Evolutionary conservation across 2,888 invertebrate genomes (phyloP), one percentile per base, ranked within the genome.

Genomic region (Euspilapteryx auroguttella): DNA sequence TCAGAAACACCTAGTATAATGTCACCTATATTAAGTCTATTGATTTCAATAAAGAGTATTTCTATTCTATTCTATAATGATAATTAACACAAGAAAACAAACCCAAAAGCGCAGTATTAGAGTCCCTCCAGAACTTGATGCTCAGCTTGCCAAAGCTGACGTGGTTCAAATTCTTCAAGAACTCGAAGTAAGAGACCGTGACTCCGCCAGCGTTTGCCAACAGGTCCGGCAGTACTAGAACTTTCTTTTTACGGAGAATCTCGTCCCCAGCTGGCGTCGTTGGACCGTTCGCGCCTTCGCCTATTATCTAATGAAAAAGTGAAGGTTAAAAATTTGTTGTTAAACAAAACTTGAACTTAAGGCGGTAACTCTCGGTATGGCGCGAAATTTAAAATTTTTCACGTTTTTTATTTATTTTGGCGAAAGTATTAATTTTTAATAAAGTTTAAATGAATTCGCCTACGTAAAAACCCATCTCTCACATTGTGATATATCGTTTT

Each of bases 271-370:
- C 87, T 24, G 92, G 90, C 2, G 91, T 92, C 7, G 85, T 87
- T n/a, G 94, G 94, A 1, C 93, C 94, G 63, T 94, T 94, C 28
- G 94, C 93, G 38, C 90, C 94, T 61, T 94, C 93, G 14, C 86
- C 89, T 45, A 94, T 82, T 31, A 93, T 82, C 88, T 89, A 38
- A 3, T n/a, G n/a, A n/a, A n/a, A n/a, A n/a, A n/a, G n/a, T n/a
- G n/a, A n/a, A n/a, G n/a, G n/a, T n/a, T n/a, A n/a, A n/a, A n/a
- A n/a, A n/a, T n/a, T n/a, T n/a, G n/a, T n/a, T n/a, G n/a, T n/a
- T n/a, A n/a, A n/a, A n/a, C n/a, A n/a, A n/a, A n/a, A n/a, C n/a
- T n/a, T n/a, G n/a, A n/a, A n/a, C n/a, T n/a, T n/a, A n/a, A n/a
- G n/a, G n/a, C n/a, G n/a, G n/a, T n/a, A n/a, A n/a, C n/a, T n/a